A percentile compares a stretch with the other conserved stretches of the same genome.
Conservation (phyloP, 1,140 invertebrate species). For the Sycobia sp. region DNA sequence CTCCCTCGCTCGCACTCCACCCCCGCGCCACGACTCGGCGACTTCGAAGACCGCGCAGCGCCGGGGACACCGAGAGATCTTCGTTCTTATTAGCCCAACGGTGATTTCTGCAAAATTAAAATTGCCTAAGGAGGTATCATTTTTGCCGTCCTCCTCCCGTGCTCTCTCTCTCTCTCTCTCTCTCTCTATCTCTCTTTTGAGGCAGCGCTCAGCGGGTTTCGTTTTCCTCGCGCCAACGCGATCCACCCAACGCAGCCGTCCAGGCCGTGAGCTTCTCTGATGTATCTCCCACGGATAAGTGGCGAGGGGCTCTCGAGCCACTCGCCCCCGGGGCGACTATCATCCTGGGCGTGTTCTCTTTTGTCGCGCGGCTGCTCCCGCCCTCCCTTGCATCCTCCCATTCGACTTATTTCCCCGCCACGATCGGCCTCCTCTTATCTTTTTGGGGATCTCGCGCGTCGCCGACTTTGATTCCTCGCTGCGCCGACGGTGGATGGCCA, state of each 20-base stretch:
- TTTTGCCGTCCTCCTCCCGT: constrained; percentile 49
- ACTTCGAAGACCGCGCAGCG: constrained; percentile 36
- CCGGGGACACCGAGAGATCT: constrained; percentile 43
- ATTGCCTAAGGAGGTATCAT: constrained; percentile 61
- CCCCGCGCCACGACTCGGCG: not conserved
- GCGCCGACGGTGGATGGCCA: no score
- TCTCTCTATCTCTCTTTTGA: constrained; percentile 45
- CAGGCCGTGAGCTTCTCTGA: constrained; percentile 57
- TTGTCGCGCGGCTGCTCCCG: constrained; percentile 42
- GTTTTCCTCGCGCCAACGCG: constrained; percentile 52
- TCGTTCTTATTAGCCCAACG: constrained; percentile 61
- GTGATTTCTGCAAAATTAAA: constrained; percentile 62
- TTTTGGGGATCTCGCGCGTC: no score
- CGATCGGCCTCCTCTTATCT: no score
- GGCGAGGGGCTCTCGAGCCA: constrained; percentile 45
- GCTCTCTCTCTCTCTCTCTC: no score
- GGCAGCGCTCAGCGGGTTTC: constrained; percentile 52
- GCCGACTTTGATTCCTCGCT: no score
- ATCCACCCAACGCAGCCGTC: constrained; percentile 52
- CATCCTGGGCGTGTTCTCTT: no score
- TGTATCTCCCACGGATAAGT: constrained; percentile 57
- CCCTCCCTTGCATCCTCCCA: constrained; percentile 29
- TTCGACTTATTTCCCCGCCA: constrained; percentile 16
- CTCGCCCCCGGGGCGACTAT: constrained; percentile 22
- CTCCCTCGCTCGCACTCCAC: not conserved